phyloP scores from a whole-genome alignment of 2,888 invertebrate species.

The Thymelicus lineola region DNA sequence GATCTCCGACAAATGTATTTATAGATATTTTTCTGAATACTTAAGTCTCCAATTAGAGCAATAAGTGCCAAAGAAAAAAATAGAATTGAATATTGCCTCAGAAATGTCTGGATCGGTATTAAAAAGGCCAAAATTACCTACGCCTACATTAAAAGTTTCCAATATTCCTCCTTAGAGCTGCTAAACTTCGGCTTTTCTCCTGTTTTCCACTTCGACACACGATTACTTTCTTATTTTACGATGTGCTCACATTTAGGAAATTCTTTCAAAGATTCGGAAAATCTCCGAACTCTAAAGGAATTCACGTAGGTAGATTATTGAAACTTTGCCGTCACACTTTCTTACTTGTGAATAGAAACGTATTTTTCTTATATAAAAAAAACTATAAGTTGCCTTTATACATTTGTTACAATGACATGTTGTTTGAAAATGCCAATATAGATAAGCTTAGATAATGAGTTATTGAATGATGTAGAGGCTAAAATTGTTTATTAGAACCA shows the following conservation, averaged over 20 bases:
- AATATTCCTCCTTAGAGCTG: not conserved
- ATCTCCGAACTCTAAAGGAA: constrained; percentile 5
- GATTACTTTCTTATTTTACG: constrained; percentile 9
- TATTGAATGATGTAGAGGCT: too few species aligned
- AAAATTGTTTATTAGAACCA: too few species aligned
- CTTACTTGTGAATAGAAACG: not conserved
- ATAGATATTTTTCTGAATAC: too few species aligned
- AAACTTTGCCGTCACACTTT: not conserved
- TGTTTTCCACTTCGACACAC: constrained; percentile 8
- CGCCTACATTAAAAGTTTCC: not conserved
- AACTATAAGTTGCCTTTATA: too few species aligned
- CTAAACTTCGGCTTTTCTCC: not conserved
- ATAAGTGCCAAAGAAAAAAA: too few species aligned
- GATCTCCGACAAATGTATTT: too few species aligned
- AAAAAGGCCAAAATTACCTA: too few species aligned
- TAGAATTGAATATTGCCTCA: not conserved
- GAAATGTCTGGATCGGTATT: not conserved
- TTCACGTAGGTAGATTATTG: not conserved
- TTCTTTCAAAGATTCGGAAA: constrained; percentile 6
- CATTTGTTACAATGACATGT: too few species aligned
- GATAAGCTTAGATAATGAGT: too few species aligned
- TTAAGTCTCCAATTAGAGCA: too few species aligned
- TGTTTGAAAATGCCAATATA: too few species aligned
- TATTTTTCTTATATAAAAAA: not conserved
- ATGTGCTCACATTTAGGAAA: constrained; percentile 8